Base-by-base conservation (phyloP, 2,797 vertebrate species). In the Chloroceryle amazona region DNA sequence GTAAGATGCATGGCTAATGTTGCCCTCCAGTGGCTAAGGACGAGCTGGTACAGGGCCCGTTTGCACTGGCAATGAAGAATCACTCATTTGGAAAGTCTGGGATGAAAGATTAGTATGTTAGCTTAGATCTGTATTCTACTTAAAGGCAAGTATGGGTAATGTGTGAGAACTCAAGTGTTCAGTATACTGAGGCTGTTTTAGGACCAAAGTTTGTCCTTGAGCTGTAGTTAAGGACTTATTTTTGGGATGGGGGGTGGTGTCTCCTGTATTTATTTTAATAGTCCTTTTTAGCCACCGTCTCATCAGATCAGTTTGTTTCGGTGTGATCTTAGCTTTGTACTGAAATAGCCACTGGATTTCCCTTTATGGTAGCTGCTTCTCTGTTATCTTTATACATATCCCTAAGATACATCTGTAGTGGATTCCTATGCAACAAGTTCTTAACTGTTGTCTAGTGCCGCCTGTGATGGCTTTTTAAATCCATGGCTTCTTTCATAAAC, bases 11-110 rank as follows among this genome's bases (percentile, higher is more conserved):
- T 39, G 90, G 84, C 39, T 63, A 41, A 91, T 62, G 78, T 93
- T 96, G 96, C 96, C 96, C 95, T 94, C 95, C 86, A 85, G 96
- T 74, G 96, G 93, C 75, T 86, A 9, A 18, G 0, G 18, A n/a
- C 31, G 61, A 6, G 60, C 79, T 78, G 42, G 22, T 6, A 8
- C 33, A 4, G 46, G 86, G 54, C 39, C 22, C 17, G 21, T 42
- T 66, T 19, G 49, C 41, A 1, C 15, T 5, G n/a, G 10, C 13
- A 9, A 1, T 18, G 5, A 39, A 26, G 22, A 58, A 13, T 37
- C 23, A 7, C 5, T 65, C 13, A 5, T 5, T 60, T 13, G 9
- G 49, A 8, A 70, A 49, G 55, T 12, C 79, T 37, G 39, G 4
- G n/a, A 3, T 31, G 31, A 17, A 62, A 33, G 46, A 73, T 29